phyloP scores from a whole-genome alignment of 2,888 invertebrate genomes.

The Eupithecia pulchellata region DNA sequence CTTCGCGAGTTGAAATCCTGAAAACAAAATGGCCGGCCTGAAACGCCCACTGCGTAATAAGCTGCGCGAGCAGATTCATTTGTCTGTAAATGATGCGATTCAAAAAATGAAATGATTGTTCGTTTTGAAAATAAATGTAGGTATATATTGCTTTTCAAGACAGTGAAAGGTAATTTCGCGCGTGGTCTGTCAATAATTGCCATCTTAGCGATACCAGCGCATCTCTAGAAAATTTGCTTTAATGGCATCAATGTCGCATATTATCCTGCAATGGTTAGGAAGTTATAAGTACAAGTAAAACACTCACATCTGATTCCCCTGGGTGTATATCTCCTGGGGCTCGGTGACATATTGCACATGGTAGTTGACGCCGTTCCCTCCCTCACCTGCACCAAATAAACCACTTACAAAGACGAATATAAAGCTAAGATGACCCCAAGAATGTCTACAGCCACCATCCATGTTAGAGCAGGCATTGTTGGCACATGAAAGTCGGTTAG shows the following conservation, averaged over 20 bases:
- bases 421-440: slow-evolving; percentile 1
- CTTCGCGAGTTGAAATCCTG: not conserved
- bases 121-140: not conserved
- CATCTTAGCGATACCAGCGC: not conserved
- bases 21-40: slow-evolving; percentile 13
- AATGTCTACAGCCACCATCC: slow-evolving; percentile 7
- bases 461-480: not conserved
- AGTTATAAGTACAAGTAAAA: not conserved
- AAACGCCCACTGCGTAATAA: not conserved
- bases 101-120: not conserved
- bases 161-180: not conserved
- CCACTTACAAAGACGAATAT: slow-evolving; percentile 17
- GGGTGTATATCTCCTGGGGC: slow-evolving; percentile 87
- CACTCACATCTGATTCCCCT: slow-evolving; percentile 84
- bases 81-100: not conserved
- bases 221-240: not conserved
- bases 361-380: slow-evolving; percentile 87
- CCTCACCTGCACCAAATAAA: slow-evolving; percentile 79
- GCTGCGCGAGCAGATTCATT: not conserved
- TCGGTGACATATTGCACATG: slow-evolving; percentile 91
- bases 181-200: not conserved
- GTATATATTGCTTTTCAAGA: not conserved
- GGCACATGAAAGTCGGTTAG: not conserved
- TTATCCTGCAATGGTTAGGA: not conserved
- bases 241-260: not conserved